Conservation (phyloP, 2,797 vertebrate genomes). For the Smutsia temminckii region DNA sequence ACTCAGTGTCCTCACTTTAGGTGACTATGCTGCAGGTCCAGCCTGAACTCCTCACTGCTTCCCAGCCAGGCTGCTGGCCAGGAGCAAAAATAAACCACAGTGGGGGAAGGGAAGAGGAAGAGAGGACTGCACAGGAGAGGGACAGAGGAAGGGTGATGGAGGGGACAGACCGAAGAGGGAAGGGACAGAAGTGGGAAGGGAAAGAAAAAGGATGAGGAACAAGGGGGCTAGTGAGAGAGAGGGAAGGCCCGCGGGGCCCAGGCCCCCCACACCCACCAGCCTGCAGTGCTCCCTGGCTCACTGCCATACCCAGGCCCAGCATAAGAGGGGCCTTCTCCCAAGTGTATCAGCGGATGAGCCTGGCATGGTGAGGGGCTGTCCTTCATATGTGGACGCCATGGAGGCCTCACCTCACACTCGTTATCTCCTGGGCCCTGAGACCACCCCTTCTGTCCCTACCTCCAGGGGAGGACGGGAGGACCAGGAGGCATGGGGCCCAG, state of each 20-base stretch:
- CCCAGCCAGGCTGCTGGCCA: conserved; percentile 13
- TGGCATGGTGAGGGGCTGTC: neutral
- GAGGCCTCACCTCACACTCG: neutral
- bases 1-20: conserved; percentile 22
- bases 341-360: neutral
- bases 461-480: neutral
- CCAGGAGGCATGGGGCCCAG: neutral
- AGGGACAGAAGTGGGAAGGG: neutral
- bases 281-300: neutral
- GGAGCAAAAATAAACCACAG: neutral
- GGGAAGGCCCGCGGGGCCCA: rapidly evolving
- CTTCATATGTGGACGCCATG: neutral
- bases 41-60: conserved; percentile 31
- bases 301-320: neutral
- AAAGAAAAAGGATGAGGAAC: neutral
- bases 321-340: neutral
- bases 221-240: neutral
- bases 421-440: neutral
- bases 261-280: neutral
- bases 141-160: neutral
- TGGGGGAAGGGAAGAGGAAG: neutral
- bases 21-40: neutral
- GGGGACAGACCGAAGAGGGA: neutral
- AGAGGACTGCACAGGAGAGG: neutral
- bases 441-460: neutral